A percentile compares a stretch with the other conserved stretches of the same genome.
phyloP scores from a whole-genome alignment of 1,140 invertebrate species.

The Brevipalpus yothersi region DNA sequence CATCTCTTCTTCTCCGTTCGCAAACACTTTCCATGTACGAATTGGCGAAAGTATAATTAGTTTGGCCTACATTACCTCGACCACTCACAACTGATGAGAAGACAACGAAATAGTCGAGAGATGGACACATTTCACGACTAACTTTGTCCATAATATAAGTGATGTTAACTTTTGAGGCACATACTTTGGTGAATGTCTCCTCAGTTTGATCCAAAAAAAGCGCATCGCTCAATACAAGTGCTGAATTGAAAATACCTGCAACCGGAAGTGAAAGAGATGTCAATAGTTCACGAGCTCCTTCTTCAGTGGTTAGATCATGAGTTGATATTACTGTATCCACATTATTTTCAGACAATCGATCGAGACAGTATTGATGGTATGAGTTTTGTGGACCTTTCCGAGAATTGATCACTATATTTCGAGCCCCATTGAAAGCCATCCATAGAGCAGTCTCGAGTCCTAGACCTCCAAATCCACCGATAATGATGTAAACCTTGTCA shows the following conservation, averaged over 20 bases:
- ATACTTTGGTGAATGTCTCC: slow-evolving; percentile 42
- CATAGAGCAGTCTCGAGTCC: slow-evolving; percentile 74
- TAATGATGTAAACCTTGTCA: slow-evolving; percentile 58
- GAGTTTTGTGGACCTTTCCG: slow-evolving; percentile 59
- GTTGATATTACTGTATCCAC: slow-evolving; percentile 47
- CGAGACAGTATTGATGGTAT: slow-evolving; percentile 34
- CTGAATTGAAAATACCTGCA: slow-evolving; percentile 82
- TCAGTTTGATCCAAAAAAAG: slow-evolving; percentile 63
- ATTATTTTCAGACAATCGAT: slow-evolving; percentile 34
- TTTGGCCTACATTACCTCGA: neutral
- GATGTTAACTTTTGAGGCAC: slow-evolving; percentile 31
- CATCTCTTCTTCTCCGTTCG: slow-evolving; percentile 27
- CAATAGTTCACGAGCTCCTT: slow-evolving; percentile 27
- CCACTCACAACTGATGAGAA: slow-evolving; percentile 52
- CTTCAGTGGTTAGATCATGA: slow-evolving; percentile 33
- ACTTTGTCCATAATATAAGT: slow-evolving; percentile 47
- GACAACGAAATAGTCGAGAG: slow-evolving; percentile 69
- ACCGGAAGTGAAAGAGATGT: slow-evolving; percentile 46
- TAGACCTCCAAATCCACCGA: slow-evolving; percentile 73
- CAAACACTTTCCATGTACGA: slow-evolving; percentile 71
- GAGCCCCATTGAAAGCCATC: slow-evolving; percentile 59
- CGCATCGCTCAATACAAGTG: slow-evolving; percentile 56
- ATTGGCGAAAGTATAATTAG: slow-evolving; percentile 36
- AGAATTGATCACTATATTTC: slow-evolving; percentile 56
- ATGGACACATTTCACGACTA: slow-evolving; percentile 41